A percentile compares a stretch with the other conserved stretches of the same genome.
phyloP scores from a whole-genome alignment of 1,140 invertebrate genomes.

The Drosophila rufa region DNA sequence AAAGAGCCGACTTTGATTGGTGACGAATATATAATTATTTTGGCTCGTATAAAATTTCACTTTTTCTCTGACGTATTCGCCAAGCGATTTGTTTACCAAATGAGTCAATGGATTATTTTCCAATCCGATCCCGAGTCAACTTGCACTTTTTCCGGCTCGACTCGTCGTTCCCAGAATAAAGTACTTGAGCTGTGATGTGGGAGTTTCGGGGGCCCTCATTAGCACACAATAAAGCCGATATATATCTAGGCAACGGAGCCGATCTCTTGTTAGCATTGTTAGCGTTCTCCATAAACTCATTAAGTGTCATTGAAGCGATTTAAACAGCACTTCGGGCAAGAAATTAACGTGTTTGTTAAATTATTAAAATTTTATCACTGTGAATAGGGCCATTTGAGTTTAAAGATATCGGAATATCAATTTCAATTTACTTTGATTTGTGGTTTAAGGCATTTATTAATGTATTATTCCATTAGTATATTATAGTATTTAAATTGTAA shows the following conservation, averaged over 20 bases:
- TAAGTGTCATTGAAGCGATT: conserved; percentile 46
- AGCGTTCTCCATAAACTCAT: conserved; percentile 60
- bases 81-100: conserved; percentile 42
- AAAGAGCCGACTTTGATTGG: conserved; percentile 52
- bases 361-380: conserved; percentile 28
- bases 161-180: conserved; percentile 26
- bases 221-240: conserved; percentile 73
- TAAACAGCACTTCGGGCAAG: conserved; percentile 29
- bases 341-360: conserved; percentile 44
- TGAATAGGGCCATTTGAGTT: not conserved
- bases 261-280: conserved; percentile 58
- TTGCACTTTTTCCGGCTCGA: conserved; percentile 59
- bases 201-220: conserved; percentile 66
- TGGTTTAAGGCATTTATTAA: not conserved
- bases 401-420: not conserved
- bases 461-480: no score
- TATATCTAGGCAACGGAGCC: conserved; percentile 32
- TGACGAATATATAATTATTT: conserved; percentile 51
- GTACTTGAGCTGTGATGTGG: conserved; percentile 35
- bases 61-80: conserved; percentile 65
- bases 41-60: conserved; percentile 61
- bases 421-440: conserved; percentile 13
- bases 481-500: no score
- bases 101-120: conserved; percentile 54
- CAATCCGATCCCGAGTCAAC: conserved; percentile 30